phyloP scores from a whole-genome alignment of 2,888 invertebrate genomes.

The Drosophila greeni region DNA sequence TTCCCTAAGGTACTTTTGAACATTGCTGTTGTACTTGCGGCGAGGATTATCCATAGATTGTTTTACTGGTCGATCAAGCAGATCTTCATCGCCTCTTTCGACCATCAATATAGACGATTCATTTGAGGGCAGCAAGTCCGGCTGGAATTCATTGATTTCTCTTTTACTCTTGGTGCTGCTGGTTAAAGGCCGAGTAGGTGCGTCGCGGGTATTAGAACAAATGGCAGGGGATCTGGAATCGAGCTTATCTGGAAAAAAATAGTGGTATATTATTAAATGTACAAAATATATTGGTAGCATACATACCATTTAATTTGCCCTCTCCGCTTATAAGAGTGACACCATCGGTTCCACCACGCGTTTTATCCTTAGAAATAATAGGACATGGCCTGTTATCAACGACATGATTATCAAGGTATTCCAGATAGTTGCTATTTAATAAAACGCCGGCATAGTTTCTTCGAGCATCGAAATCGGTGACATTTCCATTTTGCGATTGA shows the following conservation, averaged over 20 bases:
- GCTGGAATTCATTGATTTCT: constrained; percentile 32
- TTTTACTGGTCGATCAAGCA: not conserved
- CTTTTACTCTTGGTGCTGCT: not conserved
- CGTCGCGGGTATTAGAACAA: not conserved
- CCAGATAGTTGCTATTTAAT: constrained; percentile 16
- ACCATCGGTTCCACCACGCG: not conserved
- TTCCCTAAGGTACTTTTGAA: too few species aligned
- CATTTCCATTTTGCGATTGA: not conserved
- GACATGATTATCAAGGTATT: constrained; percentile 13
- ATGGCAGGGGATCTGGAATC: constrained; percentile 15
- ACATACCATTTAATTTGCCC: constrained; percentile 10
- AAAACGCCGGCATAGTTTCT: not conserved
- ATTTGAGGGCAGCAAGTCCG: constrained; percentile 34
- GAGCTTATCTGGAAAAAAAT: constrained; percentile 35
- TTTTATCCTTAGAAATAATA: not conserved
- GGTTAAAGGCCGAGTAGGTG: not conserved
- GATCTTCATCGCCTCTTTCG: not conserved
- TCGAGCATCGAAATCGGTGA: not conserved
- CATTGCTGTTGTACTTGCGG: too few species aligned
- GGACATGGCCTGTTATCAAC: not conserved
- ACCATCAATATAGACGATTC: constrained; percentile 4
- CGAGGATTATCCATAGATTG: not conserved
- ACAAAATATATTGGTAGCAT: too few species aligned
- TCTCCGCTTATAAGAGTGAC: not conserved
- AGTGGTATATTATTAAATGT: not conserved